Conservation (phyloP, 2,113 vertebrate species). For the Bos indicus region DNA sequence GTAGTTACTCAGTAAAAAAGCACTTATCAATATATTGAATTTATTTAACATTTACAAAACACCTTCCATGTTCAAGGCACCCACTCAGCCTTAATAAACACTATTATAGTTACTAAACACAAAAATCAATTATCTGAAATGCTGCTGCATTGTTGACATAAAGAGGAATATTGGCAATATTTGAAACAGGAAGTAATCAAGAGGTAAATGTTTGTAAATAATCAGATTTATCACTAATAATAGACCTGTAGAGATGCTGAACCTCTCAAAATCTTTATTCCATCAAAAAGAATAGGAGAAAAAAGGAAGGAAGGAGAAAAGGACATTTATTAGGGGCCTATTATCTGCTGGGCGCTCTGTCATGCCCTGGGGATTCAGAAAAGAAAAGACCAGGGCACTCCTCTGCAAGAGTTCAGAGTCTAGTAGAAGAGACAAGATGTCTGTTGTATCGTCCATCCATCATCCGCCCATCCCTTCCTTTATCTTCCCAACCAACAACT, state of each 20-base stretch:
- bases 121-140: slow-evolving; percentile 26
- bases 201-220: slow-evolving; percentile 21
- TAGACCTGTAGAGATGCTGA: not conserved
- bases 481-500: not conserved
- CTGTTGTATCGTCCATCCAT: not conserved
- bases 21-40: slow-evolving; percentile 1
- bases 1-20: slow-evolving; percentile 18
- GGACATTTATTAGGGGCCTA: not conserved
- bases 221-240: slow-evolving; percentile 13
- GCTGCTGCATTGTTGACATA: not conserved
- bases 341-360: not conserved
- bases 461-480: not conserved
- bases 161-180: not conserved
- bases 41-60: slow-evolving; percentile 30
- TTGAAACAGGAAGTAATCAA: slow-evolving; percentile 10
- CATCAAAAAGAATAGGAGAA: not conserved
- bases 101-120: slow-evolving; percentile 3
- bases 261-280: not conserved
- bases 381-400: not conserved
- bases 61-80: not conserved
- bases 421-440: not conserved
- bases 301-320: not conserved
- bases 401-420: not conserved
- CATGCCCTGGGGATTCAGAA: not conserved
- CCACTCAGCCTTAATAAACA: slow-evolving; percentile 6